phyloP scores from a whole-genome alignment of 2,113 vertebrate species.

The Lampris megalopsis region DNA sequence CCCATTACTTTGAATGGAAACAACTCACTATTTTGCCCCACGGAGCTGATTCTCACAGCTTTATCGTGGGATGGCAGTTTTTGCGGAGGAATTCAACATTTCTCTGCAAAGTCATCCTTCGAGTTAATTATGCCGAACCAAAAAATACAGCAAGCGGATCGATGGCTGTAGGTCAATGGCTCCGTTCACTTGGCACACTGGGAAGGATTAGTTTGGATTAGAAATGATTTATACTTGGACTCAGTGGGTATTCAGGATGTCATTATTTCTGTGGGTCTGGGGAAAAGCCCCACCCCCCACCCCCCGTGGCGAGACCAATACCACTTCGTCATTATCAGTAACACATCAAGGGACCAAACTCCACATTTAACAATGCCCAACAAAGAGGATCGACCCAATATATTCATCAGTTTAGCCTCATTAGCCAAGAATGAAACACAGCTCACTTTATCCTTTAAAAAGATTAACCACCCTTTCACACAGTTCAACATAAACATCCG shows the following conservation, averaged over 20 bases:
- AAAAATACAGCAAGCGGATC: constrained; percentile 17
- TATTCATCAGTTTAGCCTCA: no score
- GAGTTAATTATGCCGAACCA: neutral
- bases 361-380: constrained; percentile 8
- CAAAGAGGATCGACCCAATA: neutral
- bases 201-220: constrained; percentile 72
- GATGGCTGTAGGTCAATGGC: constrained; percentile 19
- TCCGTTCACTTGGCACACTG: neutral
- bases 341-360: constrained; percentile 3
- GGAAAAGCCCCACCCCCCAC: constrained; percentile 41
- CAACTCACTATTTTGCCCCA: no score
- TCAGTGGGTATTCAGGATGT: constrained; percentile 68
- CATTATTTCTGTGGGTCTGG: constrained; percentile 45
- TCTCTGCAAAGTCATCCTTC: neutral
- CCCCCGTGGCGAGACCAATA: constrained; percentile 27
- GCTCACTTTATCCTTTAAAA: no score
- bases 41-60: no score
- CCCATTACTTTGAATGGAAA: no score
- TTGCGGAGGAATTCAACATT: no score
- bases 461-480: no score
- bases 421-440: no score
- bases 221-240: constrained; percentile 51
- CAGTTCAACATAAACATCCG: no score
- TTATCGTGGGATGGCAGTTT: no score
- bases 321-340: constrained; percentile 20